Percentiles rank a stretch among this genome's conserved stretches.
These are phyloP conservation scores for Labeo catla DNA, from an alignment of 2,113 vertebrate species.

Conservation along the genomic window DNA sequence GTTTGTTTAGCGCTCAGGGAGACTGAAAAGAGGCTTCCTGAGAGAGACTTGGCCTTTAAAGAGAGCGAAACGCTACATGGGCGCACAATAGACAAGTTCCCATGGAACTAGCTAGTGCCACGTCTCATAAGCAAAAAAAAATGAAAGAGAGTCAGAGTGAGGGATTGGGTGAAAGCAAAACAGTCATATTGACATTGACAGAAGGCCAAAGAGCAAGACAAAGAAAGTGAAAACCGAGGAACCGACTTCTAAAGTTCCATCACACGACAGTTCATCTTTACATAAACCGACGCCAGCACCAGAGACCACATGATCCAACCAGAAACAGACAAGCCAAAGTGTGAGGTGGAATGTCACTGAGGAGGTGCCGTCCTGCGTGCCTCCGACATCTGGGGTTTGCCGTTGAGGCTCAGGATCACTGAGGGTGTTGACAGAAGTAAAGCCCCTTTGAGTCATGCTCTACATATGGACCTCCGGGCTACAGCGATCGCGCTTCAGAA, in stretches of 20 bases:
- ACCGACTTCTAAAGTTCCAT: constrained; percentile 19
- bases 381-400: constrained; percentile 30
- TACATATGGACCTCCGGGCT: constrained; percentile 36
- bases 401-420: constrained; percentile 24
- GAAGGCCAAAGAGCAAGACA: constrained; percentile 10
- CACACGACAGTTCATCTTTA: constrained; percentile 39
- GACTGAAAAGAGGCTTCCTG: constrained; percentile 43
- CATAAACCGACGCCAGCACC: constrained; percentile 39
- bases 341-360: constrained; percentile 43
- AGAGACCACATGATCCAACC: constrained; percentile 16
- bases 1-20: constrained; percentile 52
- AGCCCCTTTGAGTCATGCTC: constrained; percentile 23
- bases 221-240: constrained; percentile 18
- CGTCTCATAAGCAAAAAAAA: constrained; percentile 13
- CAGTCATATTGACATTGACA: constrained; percentile 9
- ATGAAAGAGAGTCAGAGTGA: neutral
- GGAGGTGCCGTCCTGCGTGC: constrained; percentile 23
- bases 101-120: constrained; percentile 44
- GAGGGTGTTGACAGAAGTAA: constrained; percentile 50
- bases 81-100: constrained; percentile 36
- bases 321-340: constrained; percentile 48
- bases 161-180: constrained; percentile 25
- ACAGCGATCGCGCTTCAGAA: constrained; percentile 19
- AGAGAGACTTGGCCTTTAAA: constrained; percentile 47
- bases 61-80: constrained; percentile 25